Conservation (phyloP, 2,113 vertebrate genomes). For the Sorex fumeus region DNA sequence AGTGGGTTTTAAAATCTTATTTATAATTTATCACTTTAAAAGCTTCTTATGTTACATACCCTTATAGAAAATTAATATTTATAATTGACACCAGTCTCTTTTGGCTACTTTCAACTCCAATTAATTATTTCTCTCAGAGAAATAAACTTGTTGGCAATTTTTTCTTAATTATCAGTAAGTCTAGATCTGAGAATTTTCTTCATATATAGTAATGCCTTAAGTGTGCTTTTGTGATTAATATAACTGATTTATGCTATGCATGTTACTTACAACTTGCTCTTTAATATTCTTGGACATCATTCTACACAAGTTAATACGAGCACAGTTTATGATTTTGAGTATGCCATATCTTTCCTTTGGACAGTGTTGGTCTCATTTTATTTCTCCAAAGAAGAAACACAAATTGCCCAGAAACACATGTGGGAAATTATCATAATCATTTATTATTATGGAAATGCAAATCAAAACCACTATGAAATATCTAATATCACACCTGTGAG, state of each 20-base stretch:
- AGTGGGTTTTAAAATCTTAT: neutral
- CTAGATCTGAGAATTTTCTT: neutral
- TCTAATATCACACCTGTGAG: too few species aligned
- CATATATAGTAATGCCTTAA: neutral
- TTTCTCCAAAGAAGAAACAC: too few species aligned
- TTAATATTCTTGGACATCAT: constrained; percentile 3
- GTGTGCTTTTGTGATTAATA: neutral
- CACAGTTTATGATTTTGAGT: too few species aligned
- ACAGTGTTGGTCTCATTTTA: too few species aligned
- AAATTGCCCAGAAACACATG: too few species aligned
- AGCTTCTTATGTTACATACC: neutral
- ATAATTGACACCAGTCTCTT: neutral
- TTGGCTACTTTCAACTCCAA: neutral
- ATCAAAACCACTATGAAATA: too few species aligned
- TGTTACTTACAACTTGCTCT: neutral
- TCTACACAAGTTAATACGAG: neutral
- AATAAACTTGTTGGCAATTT: neutral
- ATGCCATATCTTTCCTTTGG: too few species aligned
- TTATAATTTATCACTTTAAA: neutral
- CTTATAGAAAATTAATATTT: neutral
- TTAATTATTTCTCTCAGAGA: neutral
- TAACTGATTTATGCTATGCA: neutral
- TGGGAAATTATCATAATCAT: too few species aligned
- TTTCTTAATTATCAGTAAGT: neutral
- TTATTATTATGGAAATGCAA: too few species aligned